Evolutionary conservation across 1,140 invertebrate genomes (phyloP), one percentile per base, ranked within the genome.

Genomic region (Cotesia glomerata): DNA sequence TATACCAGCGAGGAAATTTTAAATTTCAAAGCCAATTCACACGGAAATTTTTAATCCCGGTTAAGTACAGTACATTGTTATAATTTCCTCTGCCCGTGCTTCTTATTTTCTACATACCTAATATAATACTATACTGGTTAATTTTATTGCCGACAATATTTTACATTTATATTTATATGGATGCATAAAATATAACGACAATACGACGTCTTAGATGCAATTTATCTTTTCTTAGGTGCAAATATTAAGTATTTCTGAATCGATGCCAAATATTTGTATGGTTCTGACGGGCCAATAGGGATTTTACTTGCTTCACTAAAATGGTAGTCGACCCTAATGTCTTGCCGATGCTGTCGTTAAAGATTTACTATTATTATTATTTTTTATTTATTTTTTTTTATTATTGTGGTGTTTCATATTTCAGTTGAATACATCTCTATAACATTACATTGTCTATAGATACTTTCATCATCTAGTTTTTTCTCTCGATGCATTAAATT

Each of bases 311-410:
- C 26, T 67, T 11, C 16, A 32, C 18, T 35, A 67, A 32, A 39
- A 67, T 67, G 52, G 49, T 52, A 39, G 65, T 56, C 56, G 26
- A 68, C 71, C 69, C 63, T 74, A 71, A 72, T 64, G 26, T 11
- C 54, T 54, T 35, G 62, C 63, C 65, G 69, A 74, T 74, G 56
- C 67, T 59, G 34, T 61, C 64, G 39, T 66, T 51, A 16, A 36
- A 67, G 67, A 74, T 74, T 74, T 74, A 74, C 71, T 16, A 56
- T 67, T 56, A 49, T 18, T 49, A 64, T 64, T 36, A 16, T 45
- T 3, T 9, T 26, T 16, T 45, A 35, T 32, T 66, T 63, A 59
- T 54, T 59, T 66, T 34, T 7, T 62, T 45, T 36, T 34, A 8
- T 14, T 11, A 11, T 35, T 14, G 36, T 16, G 45, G 39, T 74